Evolutionary conservation across 2,113 vertebrate genomes (phyloP), one percentile per base, ranked within the genome.

Genomic region (Acanthochromis polyacanthus): DNA sequence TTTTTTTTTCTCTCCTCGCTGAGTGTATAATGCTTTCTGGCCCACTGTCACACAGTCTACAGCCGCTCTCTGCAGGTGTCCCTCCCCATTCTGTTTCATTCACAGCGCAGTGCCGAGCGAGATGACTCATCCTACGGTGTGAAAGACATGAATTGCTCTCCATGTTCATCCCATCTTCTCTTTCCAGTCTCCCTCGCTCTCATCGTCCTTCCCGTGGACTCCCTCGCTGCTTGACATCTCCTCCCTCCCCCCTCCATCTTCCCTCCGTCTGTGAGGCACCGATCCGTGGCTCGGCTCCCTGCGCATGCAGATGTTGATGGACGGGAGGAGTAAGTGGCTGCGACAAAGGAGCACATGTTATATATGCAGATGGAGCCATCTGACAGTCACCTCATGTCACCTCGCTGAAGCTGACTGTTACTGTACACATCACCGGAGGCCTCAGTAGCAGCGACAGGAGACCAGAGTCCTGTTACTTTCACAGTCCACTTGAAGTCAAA

Each of bases 121-220:
- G 91, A 92, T 93, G 91, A 94, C 90, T 93, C 93, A 94, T 92
- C 91, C 84, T 75, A 72, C 64, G 48, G 69, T 71, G 82, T 79
- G 70, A 83, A 89, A 84, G 74, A 87, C 52, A 23, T 64, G 71
- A 80, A 70, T 58, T 23, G 82, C 72, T 87, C 76, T 45, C 81
- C 50, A 70, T 63, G 75, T 79, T 79, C 79, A 63, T 66, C 61
- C 20, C 43, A 7, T 55, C 67, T 51, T 76, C 48, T 61, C 25
- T 51, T 73, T 58, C 65, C 52, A 45, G 57, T 51, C 66, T 71
- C 51, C 63, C 62, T 77, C 22, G 53, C 55, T 61, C 77, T 52
- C 64, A 2, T 52, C 60, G 63, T 81, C 71, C 60, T 71, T 62
- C 75, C 72, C 63, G 28, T 25, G 19, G n/a, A 22, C 60, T 12